A percentile compares a stretch with the other conserved stretches of the same genome.
phyloP scores from a whole-genome alignment of 2,888 invertebrate species.

The Hemistola chrysoprasaria region DNA sequence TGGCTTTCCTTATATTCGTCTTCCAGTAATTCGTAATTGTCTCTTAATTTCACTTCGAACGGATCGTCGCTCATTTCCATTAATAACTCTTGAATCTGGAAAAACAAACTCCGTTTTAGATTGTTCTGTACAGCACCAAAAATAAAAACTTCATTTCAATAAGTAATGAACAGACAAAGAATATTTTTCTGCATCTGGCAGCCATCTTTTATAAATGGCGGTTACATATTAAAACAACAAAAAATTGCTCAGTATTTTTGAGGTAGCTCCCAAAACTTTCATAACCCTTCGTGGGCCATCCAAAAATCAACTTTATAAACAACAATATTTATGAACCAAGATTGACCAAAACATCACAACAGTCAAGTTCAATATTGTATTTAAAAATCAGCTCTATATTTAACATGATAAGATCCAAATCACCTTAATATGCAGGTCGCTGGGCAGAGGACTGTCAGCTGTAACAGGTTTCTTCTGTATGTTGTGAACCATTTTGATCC shows the following conservation, averaged over 20 bases:
- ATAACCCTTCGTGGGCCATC: too few relatives aligned
- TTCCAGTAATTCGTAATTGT: slow-evolving; percentile 96
- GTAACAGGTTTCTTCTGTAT: slow-evolving; percentile 87
- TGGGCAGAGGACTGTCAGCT: slow-evolving; percentile 87
- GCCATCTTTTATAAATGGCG: too few relatives aligned
- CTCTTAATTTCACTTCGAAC: slow-evolving; percentile 97
- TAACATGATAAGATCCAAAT: not conserved
- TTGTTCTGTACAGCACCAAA: too few relatives aligned
- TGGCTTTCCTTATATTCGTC: slow-evolving; percentile 98
- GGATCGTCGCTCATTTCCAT: slow-evolving; percentile 99
- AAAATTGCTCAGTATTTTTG: too few relatives aligned
- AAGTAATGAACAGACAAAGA: too few relatives aligned
- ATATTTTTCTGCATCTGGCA: too few relatives aligned
- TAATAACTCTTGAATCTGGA: slow-evolving; percentile 91
- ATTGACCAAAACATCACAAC: too few relatives aligned
- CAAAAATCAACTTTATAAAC: not conserved
- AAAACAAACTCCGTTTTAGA: not conserved
- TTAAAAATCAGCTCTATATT: not conserved
- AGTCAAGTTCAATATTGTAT: not conserved
- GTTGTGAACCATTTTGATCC: slow-evolving; percentile 94
- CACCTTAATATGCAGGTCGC: slow-evolving; percentile 94
- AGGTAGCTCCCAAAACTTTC: too few relatives aligned
- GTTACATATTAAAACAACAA: too few relatives aligned
- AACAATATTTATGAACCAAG: too few relatives aligned
- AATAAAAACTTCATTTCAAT: too few relatives aligned